Evolutionary conservation across 2,888 invertebrate genomes (phyloP).

Genomic region (Lithophane semibrunnea): DNA sequence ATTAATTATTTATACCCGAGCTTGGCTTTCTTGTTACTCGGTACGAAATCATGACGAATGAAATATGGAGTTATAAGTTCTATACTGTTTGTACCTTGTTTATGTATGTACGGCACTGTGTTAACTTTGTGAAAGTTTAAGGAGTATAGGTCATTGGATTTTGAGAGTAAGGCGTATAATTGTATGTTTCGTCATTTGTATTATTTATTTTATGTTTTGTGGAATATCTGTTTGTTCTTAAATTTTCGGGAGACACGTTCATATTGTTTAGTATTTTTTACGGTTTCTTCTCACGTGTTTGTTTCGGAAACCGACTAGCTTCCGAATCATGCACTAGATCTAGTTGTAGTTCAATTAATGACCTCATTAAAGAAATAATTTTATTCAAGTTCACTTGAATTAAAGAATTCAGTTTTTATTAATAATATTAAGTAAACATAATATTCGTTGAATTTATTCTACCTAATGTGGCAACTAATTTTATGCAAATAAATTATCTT

Average conservation of each 20-base stretch:
- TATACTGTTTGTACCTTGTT: constrained; percentile 53
- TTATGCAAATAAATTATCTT: constrained; percentile 54
- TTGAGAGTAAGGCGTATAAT: constrained; percentile 1
- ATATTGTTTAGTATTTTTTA: not conserved
- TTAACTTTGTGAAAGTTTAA: constrained; percentile 56
- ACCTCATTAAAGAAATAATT: constrained; percentile 23
- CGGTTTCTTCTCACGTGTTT: not conserved
- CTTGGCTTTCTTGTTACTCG: constrained; percentile 65
- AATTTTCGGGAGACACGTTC: not conserved
- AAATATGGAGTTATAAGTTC: constrained; percentile 71
- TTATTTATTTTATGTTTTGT: not conserved
- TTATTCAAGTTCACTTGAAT: constrained; percentile 15
- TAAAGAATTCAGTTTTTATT: constrained; percentile 7
- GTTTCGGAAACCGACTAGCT: not conserved
- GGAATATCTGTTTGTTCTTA: not conserved
- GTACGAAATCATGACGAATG: constrained; percentile 70
- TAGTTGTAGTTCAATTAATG: constrained; percentile 9
- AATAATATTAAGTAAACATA: constrained; percentile 37
- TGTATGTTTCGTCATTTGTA: not conserved
- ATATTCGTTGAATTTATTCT: constrained; percentile 47
- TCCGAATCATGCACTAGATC: not conserved
- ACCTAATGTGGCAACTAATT: constrained; percentile 45
- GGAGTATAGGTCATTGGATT: constrained; percentile 41
- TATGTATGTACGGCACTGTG: constrained; percentile 42
- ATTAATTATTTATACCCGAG: constrained; percentile 72